phyloP scores from a whole-genome alignment of 2,888 invertebrate species.

The Nomada fabriciana region DNA sequence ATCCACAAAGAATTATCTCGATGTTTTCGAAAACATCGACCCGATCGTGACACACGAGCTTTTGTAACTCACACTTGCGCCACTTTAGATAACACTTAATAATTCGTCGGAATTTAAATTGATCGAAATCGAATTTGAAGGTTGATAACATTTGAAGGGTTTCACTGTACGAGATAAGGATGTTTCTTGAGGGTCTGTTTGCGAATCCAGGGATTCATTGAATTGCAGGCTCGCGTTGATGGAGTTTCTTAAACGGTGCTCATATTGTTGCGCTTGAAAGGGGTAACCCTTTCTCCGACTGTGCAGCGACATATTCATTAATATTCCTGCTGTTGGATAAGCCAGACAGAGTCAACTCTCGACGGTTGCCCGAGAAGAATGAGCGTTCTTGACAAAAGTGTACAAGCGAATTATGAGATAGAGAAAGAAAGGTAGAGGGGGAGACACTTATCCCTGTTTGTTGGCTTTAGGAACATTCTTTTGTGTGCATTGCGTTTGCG shows the following conservation, averaged over 20 bases:
- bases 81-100: too few species aligned
- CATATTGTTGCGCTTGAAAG: conserved; percentile 26
- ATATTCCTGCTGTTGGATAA: conserved; percentile 54
- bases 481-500: conserved; percentile 20
- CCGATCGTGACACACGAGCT: background rate
- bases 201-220: background rate
- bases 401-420: conserved; percentile 56
- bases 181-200: background rate
- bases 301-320: conserved; percentile 46
- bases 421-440: background rate
- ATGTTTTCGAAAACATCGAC: background rate
- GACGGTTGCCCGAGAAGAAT: conserved; percentile 55
- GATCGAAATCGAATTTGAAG: background rate
- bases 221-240: background rate
- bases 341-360: conserved; percentile 60
- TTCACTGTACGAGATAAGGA: background rate
- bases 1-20: background rate
- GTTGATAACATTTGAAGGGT: background rate
- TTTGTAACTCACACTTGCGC: background rate
- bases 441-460: conserved; percentile 27
- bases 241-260: conserved; percentile 31
- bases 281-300: conserved; percentile 14
- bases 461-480: conserved; percentile 22
- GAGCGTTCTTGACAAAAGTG: conserved; percentile 48
- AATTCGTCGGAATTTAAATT: too few species aligned